These are phyloP conservation scores for Diabrotica virgifera DNA, from an alignment of 1,140 invertebrate species.

Conservation along the genomic window DNA sequence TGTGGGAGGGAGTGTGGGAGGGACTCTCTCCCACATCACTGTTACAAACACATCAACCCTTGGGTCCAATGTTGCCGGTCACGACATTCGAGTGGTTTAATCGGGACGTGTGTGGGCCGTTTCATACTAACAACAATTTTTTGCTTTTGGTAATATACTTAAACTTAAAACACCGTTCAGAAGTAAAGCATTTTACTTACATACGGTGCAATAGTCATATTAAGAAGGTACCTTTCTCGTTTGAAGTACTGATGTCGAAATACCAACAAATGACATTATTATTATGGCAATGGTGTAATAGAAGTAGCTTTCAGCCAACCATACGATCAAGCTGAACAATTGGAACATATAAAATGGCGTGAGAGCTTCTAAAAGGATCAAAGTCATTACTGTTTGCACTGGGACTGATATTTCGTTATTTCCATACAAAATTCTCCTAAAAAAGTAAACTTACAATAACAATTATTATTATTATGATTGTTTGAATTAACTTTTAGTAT, in stretches of 20 bases:
- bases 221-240: slow-evolving; percentile 65
- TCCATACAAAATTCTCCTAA: slow-evolving; percentile 73
- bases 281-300: slow-evolving; percentile 86
- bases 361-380: slow-evolving; percentile 77
- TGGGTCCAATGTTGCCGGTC: too few species aligned
- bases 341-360: slow-evolving; percentile 97
- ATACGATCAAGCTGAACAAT: slow-evolving; percentile 79
- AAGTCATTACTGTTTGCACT: slow-evolving; percentile 64
- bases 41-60: too few species aligned
- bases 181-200: too few species aligned
- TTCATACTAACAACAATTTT: too few species aligned
- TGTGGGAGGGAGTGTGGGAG: too few species aligned
- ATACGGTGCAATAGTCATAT: too few species aligned
- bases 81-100: too few species aligned
- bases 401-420: slow-evolving; percentile 78
- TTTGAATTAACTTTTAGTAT: too few species aligned
- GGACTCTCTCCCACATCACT: too few species aligned
- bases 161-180: not conserved
- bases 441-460: slow-evolving; percentile 22
- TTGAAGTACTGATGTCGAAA: slow-evolving; percentile 77
- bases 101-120: too few species aligned
- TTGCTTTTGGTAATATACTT: not conserved
- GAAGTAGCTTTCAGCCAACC: slow-evolving; percentile 77
- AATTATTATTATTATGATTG: too few species aligned
- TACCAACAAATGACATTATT: slow-evolving; percentile 82